A percentile compares a stretch with the other conserved stretches of the same genome.
phyloP scores from a whole-genome alignment of 2,113 vertebrate genomes.

The Burhinus bistriatus region DNA sequence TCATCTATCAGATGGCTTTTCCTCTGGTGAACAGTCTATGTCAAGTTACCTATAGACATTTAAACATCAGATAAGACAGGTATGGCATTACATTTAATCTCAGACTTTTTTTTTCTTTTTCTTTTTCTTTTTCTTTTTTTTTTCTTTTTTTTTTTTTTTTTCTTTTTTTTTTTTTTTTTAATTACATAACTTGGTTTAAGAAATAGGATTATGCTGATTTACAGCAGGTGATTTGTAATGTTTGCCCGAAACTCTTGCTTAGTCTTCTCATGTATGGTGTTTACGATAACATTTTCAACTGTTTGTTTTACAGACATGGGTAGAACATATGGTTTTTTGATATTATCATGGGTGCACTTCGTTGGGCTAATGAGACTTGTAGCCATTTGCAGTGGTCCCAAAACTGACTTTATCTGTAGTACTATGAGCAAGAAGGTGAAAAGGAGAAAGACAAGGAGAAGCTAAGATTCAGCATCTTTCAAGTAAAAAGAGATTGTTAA shows the following conservation, averaged over 20 bases:
- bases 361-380: neutral
- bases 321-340: neutral
- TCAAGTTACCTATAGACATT: neutral
- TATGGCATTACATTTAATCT: neutral
- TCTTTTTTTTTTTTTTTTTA: neutral
- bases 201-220: neutral
- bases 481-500: neutral
- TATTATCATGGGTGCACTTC: neutral
- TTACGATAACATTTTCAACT: neutral
- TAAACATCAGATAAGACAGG: neutral
- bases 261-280: neutral
- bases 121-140: neutral
- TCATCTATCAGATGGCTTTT: neutral
- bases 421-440: neutral
- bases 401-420: neutral
- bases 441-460: neutral
- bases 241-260: neutral
- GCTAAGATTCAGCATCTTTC: neutral
- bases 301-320: neutral
- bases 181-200: neutral
- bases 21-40: neutral
- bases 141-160: neutral
- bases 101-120: too few species aligned
- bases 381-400: neutral
- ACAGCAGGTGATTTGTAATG: neutral